A percentile compares a stretch with the other conserved stretches of the same genome.
Evolutionary conservation across 2,888 invertebrate species (phyloP).

Genomic region (Himalopsyche japonica): DNA sequence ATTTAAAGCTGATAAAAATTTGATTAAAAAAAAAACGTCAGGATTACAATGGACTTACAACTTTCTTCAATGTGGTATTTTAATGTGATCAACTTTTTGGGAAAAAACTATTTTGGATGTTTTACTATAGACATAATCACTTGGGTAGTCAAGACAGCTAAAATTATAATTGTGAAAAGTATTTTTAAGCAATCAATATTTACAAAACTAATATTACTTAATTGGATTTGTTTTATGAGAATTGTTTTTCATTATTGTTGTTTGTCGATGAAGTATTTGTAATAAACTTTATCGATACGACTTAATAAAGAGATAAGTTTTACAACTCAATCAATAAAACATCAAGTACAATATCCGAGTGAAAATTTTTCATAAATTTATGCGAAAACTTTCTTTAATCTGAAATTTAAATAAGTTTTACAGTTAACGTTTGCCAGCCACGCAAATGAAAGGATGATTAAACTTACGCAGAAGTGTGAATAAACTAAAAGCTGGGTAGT

Average conservation of each 20-base stretch:
- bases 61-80: no score
- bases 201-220: no score
- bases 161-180: no score
- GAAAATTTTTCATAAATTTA: neutral
- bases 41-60: no score
- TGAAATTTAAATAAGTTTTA: neutral
- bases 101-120: no score
- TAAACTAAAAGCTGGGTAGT: neutral
- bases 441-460: neutral
- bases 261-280: neutral
- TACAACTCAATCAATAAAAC: neutral
- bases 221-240: neutral
- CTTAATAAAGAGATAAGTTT: neutral
- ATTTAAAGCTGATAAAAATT: no score
- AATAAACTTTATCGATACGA: neutral
- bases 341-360: neutral
- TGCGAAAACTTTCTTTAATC: neutral
- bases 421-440: neutral
- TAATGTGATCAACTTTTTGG: no score
- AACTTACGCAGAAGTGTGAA: neutral
- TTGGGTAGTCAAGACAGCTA: no score
- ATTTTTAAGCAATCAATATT: no score
- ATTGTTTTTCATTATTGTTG: neutral
- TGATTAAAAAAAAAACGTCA: no score
- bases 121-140: no score